phyloP scores from a whole-genome alignment of 2,888 invertebrate species.

The Pseudeuparius sepicola region DNA sequence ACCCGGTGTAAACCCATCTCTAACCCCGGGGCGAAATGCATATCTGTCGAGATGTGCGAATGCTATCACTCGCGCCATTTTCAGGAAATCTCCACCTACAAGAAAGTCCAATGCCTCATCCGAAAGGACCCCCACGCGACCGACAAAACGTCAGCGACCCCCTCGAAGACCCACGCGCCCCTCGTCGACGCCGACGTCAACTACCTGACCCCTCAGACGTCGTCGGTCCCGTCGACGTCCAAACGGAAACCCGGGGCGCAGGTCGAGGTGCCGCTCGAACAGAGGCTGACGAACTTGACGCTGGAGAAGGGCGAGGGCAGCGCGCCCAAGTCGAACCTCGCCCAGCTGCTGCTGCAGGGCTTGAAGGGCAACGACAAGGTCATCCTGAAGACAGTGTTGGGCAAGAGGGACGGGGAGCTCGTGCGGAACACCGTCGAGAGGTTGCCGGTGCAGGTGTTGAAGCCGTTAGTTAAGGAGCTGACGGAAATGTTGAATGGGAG shows the following conservation, averaged over 20 bases:
- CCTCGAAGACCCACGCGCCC: slow-evolving; percentile 38
- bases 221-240: slow-evolving; percentile 21
- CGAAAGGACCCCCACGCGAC: slow-evolving; percentile 36
- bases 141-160: slow-evolving; percentile 26
- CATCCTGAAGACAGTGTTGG: slow-evolving; percentile 64
- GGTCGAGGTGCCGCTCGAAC: slow-evolving; percentile 69
- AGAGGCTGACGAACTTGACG: slow-evolving; percentile 69
- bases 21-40: too few relatives aligned
- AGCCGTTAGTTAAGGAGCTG: slow-evolving; percentile 63
- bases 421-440: slow-evolving; percentile 65
- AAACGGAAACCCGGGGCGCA: slow-evolving; percentile 36
- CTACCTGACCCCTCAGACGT: slow-evolving; percentile 40
- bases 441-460: slow-evolving; percentile 66
- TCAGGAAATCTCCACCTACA: slow-evolving; percentile 28
- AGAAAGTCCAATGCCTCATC: slow-evolving; percentile 42
- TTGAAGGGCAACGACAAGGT: slow-evolving; percentile 73
- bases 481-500: slow-evolving; percentile 57
- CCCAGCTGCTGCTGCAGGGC: slow-evolving; percentile 73
- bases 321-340: slow-evolving; percentile 59
- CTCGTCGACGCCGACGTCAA: slow-evolving; percentile 41
- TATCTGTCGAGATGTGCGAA: too few relatives aligned
- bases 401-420: slow-evolving; percentile 52
- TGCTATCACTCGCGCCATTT: too few relatives aligned
- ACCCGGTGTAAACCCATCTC: too few relatives aligned
- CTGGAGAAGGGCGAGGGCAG: slow-evolving; percentile 46